Conservation (phyloP, 2,888 invertebrate species). For the Phytoseiulus persimilis region DNA sequence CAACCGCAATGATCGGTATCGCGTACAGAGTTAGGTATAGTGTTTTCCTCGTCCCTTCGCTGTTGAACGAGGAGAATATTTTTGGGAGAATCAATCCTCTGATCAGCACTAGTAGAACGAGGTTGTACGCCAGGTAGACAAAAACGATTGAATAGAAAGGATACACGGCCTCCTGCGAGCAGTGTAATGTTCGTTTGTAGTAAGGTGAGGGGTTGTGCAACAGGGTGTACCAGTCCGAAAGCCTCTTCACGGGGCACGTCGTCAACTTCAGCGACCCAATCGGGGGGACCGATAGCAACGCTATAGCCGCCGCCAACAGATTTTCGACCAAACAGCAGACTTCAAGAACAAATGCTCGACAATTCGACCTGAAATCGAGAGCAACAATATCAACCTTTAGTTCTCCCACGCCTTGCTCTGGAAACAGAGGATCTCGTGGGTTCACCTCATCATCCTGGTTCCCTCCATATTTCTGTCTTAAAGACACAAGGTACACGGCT, state of each 20-base stretch:
- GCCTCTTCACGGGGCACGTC: constrained; percentile 67
- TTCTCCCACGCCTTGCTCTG: no score
- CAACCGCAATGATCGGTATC: constrained; percentile 72
- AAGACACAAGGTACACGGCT: no score
- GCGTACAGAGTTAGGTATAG: constrained; percentile 91
- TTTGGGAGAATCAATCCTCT: constrained; percentile 63
- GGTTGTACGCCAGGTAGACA: constrained; percentile 73
- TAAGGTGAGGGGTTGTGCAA: constrained; percentile 87
- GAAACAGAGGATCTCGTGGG: no score
- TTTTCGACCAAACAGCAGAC: constrained; percentile 75
- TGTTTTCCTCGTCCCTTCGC: constrained; percentile 54
- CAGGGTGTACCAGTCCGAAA: constrained; percentile 94
- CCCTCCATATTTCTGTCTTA: no score
- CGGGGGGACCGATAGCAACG: constrained; percentile 73
- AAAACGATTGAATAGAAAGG: constrained; percentile 91
- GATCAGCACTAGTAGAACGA: constrained; percentile 67
- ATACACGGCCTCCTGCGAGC: constrained; percentile 95
- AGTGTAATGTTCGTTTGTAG: constrained; percentile 76
- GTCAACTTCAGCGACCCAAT: constrained; percentile 65
- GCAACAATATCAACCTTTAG: background rate
- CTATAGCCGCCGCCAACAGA: constrained; percentile 63
- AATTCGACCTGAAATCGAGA: constrained; percentile 58
- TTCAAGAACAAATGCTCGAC: constrained; percentile 67
- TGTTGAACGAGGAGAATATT: constrained; percentile 47
- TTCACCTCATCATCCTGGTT: no score